Conservation (phyloP, 2,113 vertebrate species). For the Larimichthys polyactis region DNA sequence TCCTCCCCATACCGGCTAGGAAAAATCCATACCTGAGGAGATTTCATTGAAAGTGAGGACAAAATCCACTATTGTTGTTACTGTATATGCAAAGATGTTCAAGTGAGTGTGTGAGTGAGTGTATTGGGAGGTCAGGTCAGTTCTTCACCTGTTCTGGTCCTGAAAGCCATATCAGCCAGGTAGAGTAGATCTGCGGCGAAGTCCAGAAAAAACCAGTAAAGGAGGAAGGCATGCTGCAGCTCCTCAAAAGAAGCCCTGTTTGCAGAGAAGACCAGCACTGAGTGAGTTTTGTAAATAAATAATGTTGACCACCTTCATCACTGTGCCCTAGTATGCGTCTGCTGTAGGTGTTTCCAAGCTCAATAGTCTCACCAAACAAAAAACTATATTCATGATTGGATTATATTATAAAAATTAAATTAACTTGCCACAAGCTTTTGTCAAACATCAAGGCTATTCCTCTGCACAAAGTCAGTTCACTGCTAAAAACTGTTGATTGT, state of each 20-base stretch:
- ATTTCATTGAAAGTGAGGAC: not conserved
- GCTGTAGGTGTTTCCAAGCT: too few relatives aligned
- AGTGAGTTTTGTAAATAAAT: not conserved
- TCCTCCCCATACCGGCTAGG: not conserved
- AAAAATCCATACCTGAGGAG: not conserved
- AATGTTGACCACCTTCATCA: not conserved
- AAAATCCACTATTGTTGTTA: not conserved
- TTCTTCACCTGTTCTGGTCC: constrained; percentile 90
- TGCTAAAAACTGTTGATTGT: not conserved
- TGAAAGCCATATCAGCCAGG: constrained; percentile 92
- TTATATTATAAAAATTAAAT: too few relatives aligned
- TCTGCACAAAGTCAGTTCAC: not conserved
- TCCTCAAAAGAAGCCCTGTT: constrained; percentile 96
- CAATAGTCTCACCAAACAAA: too few relatives aligned
- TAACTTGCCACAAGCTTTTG: not conserved
- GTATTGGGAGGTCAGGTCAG: constrained; percentile 39
- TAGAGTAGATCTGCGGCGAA: constrained; percentile 91
- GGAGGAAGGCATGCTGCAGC: constrained; percentile 90
- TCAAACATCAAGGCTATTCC: not conserved
- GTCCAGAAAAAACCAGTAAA: constrained; percentile 90
- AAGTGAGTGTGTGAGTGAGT: not conserved
- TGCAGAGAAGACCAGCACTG: constrained; percentile 6
- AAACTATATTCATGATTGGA: too few relatives aligned
- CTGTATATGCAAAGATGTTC: not conserved
- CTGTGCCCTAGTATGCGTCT: not conserved